Evolutionary conservation across 1,140 invertebrate genomes (phyloP), one percentile per base, ranked within the genome.

Genomic region (Ctenoplectra terminalis): DNA sequence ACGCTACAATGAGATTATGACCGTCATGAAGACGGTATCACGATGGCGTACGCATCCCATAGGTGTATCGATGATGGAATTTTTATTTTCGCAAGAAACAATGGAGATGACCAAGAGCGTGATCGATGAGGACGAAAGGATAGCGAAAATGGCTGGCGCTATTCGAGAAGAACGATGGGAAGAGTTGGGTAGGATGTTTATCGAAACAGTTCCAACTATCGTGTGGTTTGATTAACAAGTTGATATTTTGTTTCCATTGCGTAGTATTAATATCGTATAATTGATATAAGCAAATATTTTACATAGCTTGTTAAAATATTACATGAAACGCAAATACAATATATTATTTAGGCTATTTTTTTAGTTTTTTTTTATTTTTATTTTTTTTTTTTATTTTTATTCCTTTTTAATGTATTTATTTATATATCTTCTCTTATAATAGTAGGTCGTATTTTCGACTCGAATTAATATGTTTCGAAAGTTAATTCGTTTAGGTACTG

Each of bases 241-340:
- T 69, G 8, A 50, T n/a, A 15, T 15, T 34, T 48, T 60, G n/a
- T 17, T 50, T 43, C 52, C 58, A 80, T 60, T 64, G 61, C 40
- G 3, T 60, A 81, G 71, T 81, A 58, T 75, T 81, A 58, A 81
- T 81, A 40, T 50, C 56, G 43, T 58, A 74, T 74, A 75, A 63
- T 66, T 66, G 31, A 67, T 81, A 75, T 75, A 81, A 81, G 79
- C 79, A 66, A 66, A 7, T 81, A 81, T 75, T 58, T 81, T 81
- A 81, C 79, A 74, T 58, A 67, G 60, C 71, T 81, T 60, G 58
- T 73, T 81, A 74, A 66, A 81, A 75, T 64, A 81, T 75, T 81
- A 81, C 60, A 75, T 48, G 46, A 29, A 67, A 75, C 34, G 40
- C 34, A 78, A 70, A 80, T 63, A 80, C 26, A 60, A 52, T 79